Conservation (phyloP, 2,797 vertebrate species). For the Sciaenops ocellatus region DNA sequence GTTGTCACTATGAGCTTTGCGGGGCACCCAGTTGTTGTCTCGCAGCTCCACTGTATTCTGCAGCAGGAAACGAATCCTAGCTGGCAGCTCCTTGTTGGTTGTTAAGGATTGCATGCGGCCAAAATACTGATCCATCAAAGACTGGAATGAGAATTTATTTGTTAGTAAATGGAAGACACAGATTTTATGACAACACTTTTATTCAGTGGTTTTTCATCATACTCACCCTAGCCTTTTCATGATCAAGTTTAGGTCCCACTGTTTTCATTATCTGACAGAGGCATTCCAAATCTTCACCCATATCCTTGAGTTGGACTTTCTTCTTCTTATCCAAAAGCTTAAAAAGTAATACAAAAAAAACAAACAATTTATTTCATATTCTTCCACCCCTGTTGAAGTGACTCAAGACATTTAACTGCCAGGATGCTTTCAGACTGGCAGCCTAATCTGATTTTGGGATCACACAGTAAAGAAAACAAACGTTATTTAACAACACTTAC, state of each 20-base stretch:
- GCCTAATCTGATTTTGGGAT: neutral
- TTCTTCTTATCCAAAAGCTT: constrained; percentile 99
- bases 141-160: constrained; percentile 78
- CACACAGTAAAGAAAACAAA: neutral
- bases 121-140: constrained; percentile 99
- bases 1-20: constrained; percentile 99
- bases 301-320: constrained; percentile 98
- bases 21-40: constrained; percentile 95
- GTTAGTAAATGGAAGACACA: neutral
- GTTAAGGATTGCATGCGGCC: constrained; percentile 97
- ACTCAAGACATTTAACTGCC: neutral
- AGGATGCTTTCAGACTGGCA: neutral
- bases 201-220: neutral
- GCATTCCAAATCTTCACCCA: constrained; percentile 99
- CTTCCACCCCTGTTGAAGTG: neutral
- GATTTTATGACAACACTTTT: neutral
- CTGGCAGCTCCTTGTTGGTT: constrained; percentile 98
- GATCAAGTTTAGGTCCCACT: constrained; percentile 99
- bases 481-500: constrained; percentile 82
- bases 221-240: constrained; percentile 96
- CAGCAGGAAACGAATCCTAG: constrained; percentile 99
- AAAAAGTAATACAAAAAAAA: neutral
- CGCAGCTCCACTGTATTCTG: constrained; percentile 99
- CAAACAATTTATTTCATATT: neutral
- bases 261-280: constrained; percentile 99